phyloP scores from a whole-genome alignment of 1,140 invertebrate species.

The Zaprionus ornatus region DNA sequence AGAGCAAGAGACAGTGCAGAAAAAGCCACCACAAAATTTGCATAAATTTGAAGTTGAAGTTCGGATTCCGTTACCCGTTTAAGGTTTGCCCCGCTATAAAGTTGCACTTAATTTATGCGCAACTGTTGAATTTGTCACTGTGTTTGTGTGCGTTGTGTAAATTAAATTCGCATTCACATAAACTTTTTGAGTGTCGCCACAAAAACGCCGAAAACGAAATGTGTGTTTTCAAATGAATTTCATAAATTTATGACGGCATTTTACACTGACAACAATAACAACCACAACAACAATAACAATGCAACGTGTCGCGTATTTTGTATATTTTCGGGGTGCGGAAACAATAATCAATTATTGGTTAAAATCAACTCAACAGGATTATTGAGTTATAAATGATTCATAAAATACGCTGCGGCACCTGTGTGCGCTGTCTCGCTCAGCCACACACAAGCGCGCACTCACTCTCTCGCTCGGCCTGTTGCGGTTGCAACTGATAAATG shows the following conservation, averaged over 20 bases:
- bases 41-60: slow-evolving; percentile 70
- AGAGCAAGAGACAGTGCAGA: too few species aligned
- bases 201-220: slow-evolving; percentile 48
- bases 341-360: slow-evolving; percentile 81
- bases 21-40: slow-evolving; percentile 65
- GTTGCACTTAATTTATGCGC: slow-evolving; percentile 18
- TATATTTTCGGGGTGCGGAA: slow-evolving; percentile 40
- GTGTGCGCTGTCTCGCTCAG: slow-evolving; percentile 14
- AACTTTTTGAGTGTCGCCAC: slow-evolving; percentile 34
- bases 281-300: slow-evolving; percentile 11
- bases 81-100: slow-evolving; percentile 2
- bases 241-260: slow-evolving; percentile 57
- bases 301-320: neutral
- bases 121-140: neutral
- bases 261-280: slow-evolving; percentile 42
- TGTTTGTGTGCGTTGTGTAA: neutral
- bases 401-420: slow-evolving; percentile 78
- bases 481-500: slow-evolving; percentile 74
- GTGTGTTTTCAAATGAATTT: slow-evolving; percentile 59
- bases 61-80: slow-evolving; percentile 2
- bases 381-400: slow-evolving; percentile 81
- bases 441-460: neutral
- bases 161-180: slow-evolving; percentile 10
- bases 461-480: slow-evolving; percentile 46
- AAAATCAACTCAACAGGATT: slow-evolving; percentile 81